A percentile compares a stretch with the other conserved stretches of the same genome.
phyloP scores from a whole-genome alignment of 2,113 vertebrate species.

The Tenrec ecaudatus region DNA sequence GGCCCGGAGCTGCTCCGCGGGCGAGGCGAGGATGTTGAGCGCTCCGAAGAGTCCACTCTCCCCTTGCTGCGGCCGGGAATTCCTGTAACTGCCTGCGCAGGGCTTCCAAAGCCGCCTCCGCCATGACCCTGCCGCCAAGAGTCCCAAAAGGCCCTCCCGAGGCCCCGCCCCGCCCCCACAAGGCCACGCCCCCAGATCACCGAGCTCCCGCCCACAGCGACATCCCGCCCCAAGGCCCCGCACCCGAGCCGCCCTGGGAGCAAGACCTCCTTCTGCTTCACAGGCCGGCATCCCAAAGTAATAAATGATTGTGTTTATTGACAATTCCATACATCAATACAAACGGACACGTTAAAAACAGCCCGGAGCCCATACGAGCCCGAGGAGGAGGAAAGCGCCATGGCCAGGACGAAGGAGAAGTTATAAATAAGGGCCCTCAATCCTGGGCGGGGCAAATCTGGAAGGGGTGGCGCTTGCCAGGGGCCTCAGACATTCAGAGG shows the following conservation, averaged over 20 bases:
- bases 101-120: slow-evolving; percentile 54
- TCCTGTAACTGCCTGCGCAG: slow-evolving; percentile 47
- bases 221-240: too few species aligned
- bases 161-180: background rate
- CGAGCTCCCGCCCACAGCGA: too few species aligned
- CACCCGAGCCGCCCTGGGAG: too few species aligned
- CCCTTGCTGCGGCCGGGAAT: slow-evolving; percentile 57
- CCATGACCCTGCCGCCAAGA: slow-evolving; percentile 46
- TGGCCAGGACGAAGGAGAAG: slow-evolving; percentile 83
- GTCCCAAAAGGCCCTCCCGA: background rate
- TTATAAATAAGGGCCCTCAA: slow-evolving; percentile 82
- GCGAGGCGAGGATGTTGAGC: background rate
- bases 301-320: slow-evolving; percentile 89
- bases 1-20: accelerated
- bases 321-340: slow-evolving; percentile 85
- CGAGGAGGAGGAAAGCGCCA: slow-evolving; percentile 57
- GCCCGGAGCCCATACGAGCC: slow-evolving; percentile 61
- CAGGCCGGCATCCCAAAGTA: slow-evolving; percentile 43
- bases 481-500: slow-evolving; percentile 75
- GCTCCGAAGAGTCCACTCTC: slow-evolving; percentile 8
- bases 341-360: slow-evolving; percentile 88
- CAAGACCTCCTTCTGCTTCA: background rate
- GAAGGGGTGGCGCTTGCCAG: slow-evolving; percentile 12
- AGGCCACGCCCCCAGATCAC: too few species aligned
- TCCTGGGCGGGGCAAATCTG: slow-evolving; percentile 53